These are phyloP conservation scores for Sarcophaga bullata DNA, from an alignment of 1,140 invertebrate species.

Conservation along the genomic window DNA sequence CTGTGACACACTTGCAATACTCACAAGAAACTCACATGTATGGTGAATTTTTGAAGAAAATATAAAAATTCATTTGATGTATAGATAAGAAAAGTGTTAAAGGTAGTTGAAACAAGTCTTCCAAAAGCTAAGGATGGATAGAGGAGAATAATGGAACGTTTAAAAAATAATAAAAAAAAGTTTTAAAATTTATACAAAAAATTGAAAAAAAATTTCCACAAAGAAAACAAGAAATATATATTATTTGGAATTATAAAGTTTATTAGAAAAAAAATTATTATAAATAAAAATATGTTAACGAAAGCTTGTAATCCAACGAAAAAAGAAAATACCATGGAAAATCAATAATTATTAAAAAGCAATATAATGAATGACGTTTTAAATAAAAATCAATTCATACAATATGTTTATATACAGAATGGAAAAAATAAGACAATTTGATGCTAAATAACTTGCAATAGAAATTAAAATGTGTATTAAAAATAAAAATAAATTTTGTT, in stretches of 20 bases:
- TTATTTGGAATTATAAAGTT: not conserved
- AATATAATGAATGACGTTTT: not conserved
- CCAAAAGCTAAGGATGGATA: constrained; percentile 52
- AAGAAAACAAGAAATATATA: not conserved
- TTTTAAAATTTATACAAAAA: not conserved
- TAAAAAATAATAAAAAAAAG: not conserved
- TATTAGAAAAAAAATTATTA: not conserved
- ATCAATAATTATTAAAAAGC: not conserved
- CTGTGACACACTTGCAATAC: too few species aligned
- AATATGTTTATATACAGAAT: not conserved
- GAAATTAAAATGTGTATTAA: not conserved
- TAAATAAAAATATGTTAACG: not conserved
- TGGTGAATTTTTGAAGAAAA: not conserved
- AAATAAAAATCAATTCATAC: not conserved
- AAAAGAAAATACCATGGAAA: not conserved
- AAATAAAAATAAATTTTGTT: not conserved
- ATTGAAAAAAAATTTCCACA: not conserved
- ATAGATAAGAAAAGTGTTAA: constrained; percentile 16
- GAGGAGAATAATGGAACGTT: not conserved
- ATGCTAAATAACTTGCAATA: not conserved
- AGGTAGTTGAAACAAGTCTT: constrained; percentile 48
- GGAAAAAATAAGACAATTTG: not conserved
- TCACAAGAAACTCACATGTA: not conserved
- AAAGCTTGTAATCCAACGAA: not conserved
- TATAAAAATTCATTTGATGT: not conserved